A percentile compares a stretch with the other conserved stretches of the same genome.
These are phyloP conservation scores for Ips nitidus DNA, from an alignment of 1,140 invertebrate genomes.

Conservation along the genomic window DNA sequence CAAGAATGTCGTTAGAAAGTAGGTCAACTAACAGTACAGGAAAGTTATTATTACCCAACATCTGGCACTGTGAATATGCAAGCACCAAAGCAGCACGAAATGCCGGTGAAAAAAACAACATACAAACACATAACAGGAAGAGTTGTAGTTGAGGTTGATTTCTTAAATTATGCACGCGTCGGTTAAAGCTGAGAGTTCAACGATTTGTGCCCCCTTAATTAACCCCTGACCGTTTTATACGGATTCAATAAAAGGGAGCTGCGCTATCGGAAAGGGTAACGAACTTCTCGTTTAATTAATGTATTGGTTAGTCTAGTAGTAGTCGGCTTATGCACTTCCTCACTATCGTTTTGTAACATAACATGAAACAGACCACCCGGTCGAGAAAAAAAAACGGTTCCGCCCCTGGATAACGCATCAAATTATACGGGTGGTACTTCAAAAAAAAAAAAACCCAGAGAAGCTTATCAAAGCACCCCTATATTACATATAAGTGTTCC, in stretches of 20 bases:
- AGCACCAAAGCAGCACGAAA: too few relatives aligned
- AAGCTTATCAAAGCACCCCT: neutral
- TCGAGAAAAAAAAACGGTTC: constrained; percentile 7
- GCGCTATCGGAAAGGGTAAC: constrained; percentile 7
- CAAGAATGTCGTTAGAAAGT: too few relatives aligned
- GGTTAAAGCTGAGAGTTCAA: too few relatives aligned
- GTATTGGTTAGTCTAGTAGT: constrained; percentile 4
- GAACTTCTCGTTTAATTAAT: constrained; percentile 8
- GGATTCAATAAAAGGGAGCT: neutral
- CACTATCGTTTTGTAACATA: constrained; percentile 7
- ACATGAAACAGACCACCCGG: constrained; percentile 19
- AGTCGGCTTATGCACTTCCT: constrained; percentile 7
- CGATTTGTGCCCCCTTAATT: neutral
- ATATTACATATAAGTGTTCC: neutral
- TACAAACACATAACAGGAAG: too few relatives aligned
- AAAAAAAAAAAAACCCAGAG: neutral
- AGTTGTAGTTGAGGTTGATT: too few relatives aligned
- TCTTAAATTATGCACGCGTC: too few relatives aligned
- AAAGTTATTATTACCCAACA: too few relatives aligned
- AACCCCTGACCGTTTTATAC: neutral
- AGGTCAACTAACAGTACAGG: too few relatives aligned
- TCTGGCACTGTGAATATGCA: too few relatives aligned
- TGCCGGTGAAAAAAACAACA: too few relatives aligned
- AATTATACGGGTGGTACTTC: constrained; percentile 15
- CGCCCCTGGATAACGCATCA: neutral